Conservation (phyloP, 2,113 vertebrate genomes). For the Mastomys natalensis region DNA sequence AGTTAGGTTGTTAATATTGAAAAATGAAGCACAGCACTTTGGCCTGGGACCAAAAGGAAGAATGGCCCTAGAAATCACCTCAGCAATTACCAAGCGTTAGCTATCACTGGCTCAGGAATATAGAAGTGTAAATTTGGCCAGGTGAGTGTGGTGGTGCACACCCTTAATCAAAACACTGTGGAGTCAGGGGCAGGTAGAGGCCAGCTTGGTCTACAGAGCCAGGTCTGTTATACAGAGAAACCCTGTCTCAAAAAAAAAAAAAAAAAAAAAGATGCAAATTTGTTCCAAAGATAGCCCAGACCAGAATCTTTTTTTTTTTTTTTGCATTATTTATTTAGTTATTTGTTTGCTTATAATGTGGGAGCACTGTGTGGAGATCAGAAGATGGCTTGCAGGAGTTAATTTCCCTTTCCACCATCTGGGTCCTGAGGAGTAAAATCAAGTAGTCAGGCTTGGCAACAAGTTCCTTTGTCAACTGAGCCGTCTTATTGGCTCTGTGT, state of each 20-base stretch:
- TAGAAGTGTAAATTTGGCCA: background rate
- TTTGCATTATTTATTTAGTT: background rate
- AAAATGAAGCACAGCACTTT: background rate
- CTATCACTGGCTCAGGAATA: background rate
- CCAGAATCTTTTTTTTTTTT: background rate
- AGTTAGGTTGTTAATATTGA: background rate
- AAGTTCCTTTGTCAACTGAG: background rate
- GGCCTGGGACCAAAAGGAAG: background rate
- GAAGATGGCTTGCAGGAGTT: background rate
- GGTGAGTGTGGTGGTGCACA: background rate
- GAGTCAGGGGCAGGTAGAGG: background rate
- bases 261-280: background rate
- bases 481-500: background rate
- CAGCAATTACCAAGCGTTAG: background rate
- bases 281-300: background rate
- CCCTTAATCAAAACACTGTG: background rate
- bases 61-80: background rate
- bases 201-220: background rate
- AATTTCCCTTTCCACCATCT: background rate
- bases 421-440: background rate
- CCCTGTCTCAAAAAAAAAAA: background rate
- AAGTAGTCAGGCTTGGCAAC: background rate
- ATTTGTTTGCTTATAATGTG: background rate
- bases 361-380: background rate
- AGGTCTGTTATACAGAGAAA: background rate